Evolutionary conservation across 2,888 invertebrate species (phyloP).

Genomic region (Drosophila acutilabella): DNA sequence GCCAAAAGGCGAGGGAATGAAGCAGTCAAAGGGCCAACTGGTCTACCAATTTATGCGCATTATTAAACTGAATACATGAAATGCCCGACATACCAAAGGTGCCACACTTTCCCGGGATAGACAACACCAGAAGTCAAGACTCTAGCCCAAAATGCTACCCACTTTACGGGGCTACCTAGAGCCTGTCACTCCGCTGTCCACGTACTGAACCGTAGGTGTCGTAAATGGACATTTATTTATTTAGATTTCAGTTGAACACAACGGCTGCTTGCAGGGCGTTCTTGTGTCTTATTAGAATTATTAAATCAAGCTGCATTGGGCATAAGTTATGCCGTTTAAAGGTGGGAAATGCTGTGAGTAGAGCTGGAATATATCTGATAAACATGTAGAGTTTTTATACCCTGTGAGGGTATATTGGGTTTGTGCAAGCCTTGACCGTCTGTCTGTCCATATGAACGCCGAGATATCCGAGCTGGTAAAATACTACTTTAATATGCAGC

Average conservation of each 20-base stretch:
- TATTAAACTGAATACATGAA: conserved; percentile 78
- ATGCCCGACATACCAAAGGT: conserved; percentile 65
- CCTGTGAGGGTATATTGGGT: too few relatives aligned
- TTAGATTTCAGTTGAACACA: conserved; percentile 68
- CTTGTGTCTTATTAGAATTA: conserved; percentile 56
- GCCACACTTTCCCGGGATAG: conserved; percentile 17
- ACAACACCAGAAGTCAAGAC: conserved; percentile 8
- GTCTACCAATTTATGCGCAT: conserved; percentile 79
- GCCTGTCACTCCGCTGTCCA: conserved; percentile 36
- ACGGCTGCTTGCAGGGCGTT: conserved; percentile 29
- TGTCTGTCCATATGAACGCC: too few relatives aligned
- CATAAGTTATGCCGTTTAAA: background rate
- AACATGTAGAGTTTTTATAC: too few relatives aligned
- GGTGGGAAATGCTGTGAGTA: too few relatives aligned
- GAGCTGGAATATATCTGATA: too few relatives aligned
- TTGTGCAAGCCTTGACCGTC: too few relatives aligned
- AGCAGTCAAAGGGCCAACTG: conserved; percentile 74
- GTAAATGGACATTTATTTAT: conserved; percentile 74
- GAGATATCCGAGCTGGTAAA: too few relatives aligned
- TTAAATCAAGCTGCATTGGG: conserved; percentile 55
- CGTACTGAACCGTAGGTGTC: conserved; percentile 63
- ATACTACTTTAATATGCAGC: too few relatives aligned
- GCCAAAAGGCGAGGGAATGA: conserved; percentile 51
- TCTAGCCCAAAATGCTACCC: conserved; percentile 3
- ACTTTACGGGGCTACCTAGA: conserved; percentile 5